Evolutionary conservation across 2,888 invertebrate genomes (phyloP).

Genomic region (Malthinus seriepunctatus): DNA sequence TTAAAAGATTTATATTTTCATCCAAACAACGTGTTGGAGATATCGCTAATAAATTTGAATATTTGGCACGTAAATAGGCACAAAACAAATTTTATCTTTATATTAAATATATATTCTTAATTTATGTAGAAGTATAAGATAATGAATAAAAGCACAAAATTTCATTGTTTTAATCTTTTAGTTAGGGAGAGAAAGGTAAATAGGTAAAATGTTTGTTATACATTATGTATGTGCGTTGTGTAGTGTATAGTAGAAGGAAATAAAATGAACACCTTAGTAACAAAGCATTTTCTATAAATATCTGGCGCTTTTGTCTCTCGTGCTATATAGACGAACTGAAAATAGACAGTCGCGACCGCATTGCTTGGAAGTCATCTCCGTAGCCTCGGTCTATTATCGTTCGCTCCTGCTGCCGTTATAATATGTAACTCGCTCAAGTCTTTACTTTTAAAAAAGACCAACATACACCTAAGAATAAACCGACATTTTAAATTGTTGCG

Average conservation of each 20-base stretch:
- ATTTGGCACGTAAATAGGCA: too few relatives aligned
- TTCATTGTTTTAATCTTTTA: neutral
- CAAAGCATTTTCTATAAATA: slow-evolving; percentile 39
- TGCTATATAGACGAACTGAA: slow-evolving; percentile 35
- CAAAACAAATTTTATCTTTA: too few relatives aligned
- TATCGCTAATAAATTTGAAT: too few relatives aligned
- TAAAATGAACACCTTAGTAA: slow-evolving; percentile 36
- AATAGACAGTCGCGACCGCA: slow-evolving; percentile 40
- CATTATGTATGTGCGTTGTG: slow-evolving; percentile 16
- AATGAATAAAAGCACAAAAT: neutral
- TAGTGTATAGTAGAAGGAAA: slow-evolving; percentile 29
- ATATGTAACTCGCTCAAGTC: slow-evolving; percentile 17
- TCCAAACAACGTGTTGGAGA: too few relatives aligned
- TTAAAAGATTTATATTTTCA: too few relatives aligned
- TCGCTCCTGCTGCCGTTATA: slow-evolving; percentile 2
- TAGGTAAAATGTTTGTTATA: slow-evolving; percentile 18
- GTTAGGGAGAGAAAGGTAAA: neutral
- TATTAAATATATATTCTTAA: too few relatives aligned
- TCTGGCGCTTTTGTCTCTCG: slow-evolving; percentile 37
- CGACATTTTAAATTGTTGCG: slow-evolving; percentile 13
- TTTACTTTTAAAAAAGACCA: slow-evolving; percentile 16
- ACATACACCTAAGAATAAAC: slow-evolving; percentile 18
- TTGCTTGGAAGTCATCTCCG: slow-evolving; percentile 39
- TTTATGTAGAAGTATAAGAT: neutral
- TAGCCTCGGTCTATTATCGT: slow-evolving; percentile 34